Conservation (phyloP, 2,888 invertebrate species). For the Eucera pruinosa region DNA sequence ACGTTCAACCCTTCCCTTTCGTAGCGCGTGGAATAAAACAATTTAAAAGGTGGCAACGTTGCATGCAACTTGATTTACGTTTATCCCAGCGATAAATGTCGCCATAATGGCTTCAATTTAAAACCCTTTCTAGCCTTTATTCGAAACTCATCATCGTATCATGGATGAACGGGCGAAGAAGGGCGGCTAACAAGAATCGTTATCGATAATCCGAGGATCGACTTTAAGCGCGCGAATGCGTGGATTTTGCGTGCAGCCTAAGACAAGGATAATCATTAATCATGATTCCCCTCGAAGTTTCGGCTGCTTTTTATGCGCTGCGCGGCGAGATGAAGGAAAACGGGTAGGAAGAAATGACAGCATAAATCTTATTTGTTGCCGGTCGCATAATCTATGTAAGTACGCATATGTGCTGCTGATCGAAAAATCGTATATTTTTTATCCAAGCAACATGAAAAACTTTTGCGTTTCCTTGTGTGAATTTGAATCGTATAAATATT, state of each 20-base stretch:
- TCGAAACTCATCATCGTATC: slow-evolving; percentile 21
- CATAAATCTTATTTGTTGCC: slow-evolving; percentile 39
- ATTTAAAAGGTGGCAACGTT: slow-evolving; percentile 7
- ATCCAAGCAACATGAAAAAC: too few species aligned
- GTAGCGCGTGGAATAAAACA: slow-evolving; percentile 1
- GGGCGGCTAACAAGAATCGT: neutral
- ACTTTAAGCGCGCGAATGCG: slow-evolving; percentile 15
- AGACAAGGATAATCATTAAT: slow-evolving; percentile 39
- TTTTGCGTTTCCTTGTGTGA: too few species aligned
- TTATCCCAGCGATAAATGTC: slow-evolving; percentile 29
- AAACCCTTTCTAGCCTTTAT: slow-evolving; percentile 17
- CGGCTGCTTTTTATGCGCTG: slow-evolving; percentile 2
- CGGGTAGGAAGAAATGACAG: slow-evolving; percentile 1
- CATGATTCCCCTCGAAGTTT: slow-evolving; percentile 16
- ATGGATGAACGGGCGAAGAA: slow-evolving; percentile 1
- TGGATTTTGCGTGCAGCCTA: slow-evolving; percentile 14
- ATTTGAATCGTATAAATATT: too few species aligned
- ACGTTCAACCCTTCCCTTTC: neutral
- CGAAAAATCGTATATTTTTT: neutral
- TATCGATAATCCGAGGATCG: slow-evolving; percentile 35
- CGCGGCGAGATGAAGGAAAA: neutral
- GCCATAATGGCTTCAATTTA: slow-evolving; percentile 7
- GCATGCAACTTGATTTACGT: slow-evolving; percentile 34
- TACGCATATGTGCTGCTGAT: neutral
- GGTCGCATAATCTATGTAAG: neutral